A percentile compares a stretch with the other conserved stretches of the same genome.
These are phyloP conservation scores for Podotricha telesiphe DNA, from an alignment of 2,888 invertebrate genomes.

Conservation along the genomic window DNA sequence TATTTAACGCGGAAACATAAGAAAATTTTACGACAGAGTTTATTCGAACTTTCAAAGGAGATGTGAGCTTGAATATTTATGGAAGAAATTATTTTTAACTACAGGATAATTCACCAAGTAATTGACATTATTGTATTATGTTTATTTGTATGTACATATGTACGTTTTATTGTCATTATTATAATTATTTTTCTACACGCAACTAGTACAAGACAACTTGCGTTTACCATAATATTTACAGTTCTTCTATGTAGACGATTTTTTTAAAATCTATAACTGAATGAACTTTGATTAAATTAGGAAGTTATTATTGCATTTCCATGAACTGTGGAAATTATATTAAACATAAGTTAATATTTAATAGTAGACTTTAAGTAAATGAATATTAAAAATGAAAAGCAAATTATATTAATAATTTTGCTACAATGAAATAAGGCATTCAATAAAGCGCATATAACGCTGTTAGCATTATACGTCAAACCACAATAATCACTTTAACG, in stretches of 20 bases:
- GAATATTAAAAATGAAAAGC: not conserved
- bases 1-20: not conserved
- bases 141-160: too few relatives aligned
- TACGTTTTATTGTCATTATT: too few relatives aligned
- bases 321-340: too few relatives aligned
- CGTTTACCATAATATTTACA: not conserved
- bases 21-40: not conserved
- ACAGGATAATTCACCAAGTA: too few relatives aligned
- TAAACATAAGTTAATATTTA: too few relatives aligned
- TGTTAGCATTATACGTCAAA: slow-evolving; percentile 20
- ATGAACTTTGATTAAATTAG: too few relatives aligned
- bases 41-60: too few relatives aligned
- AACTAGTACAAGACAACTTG: not conserved
- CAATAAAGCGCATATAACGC: slow-evolving; percentile 17
- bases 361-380: too few relatives aligned
- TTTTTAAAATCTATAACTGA: too few relatives aligned
- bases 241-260: too few relatives aligned
- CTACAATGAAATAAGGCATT: slow-evolving; percentile 1
- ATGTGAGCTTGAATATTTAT: not conserved
- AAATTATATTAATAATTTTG: not conserved
- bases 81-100: not conserved
- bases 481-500: slow-evolving; percentile 28
- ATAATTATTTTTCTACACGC: not conserved
- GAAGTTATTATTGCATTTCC: too few relatives aligned
- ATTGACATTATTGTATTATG: too few relatives aligned